Conservation (phyloP, 2,888 invertebrate genomes). For the Yponomeuta cagnagella region DNA sequence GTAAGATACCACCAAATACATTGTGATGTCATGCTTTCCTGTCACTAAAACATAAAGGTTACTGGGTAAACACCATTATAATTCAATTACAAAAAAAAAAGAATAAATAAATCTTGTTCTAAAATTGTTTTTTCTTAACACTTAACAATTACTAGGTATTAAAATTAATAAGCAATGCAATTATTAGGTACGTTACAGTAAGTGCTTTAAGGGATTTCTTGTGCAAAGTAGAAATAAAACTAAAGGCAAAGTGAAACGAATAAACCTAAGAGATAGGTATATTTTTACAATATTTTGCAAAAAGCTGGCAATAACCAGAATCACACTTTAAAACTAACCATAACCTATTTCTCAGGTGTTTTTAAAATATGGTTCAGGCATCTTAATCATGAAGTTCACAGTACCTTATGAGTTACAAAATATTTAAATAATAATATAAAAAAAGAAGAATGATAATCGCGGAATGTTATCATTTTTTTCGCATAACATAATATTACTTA, state of each 20-base stretch:
- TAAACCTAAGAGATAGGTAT: neutral
- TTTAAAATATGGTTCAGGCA: no score
- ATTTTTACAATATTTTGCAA: neutral
- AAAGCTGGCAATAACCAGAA: neutral
- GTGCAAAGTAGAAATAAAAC: neutral
- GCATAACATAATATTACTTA: neutral
- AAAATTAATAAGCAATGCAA: conserved; percentile 3
- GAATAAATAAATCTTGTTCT: conserved; percentile 5
- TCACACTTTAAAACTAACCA: conserved; percentile 1
- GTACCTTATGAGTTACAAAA: neutral
- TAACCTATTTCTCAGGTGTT: no score
- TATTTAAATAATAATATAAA: neutral
- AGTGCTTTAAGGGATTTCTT: neutral
- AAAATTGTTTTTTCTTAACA: neutral
- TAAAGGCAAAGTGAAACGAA: neutral
- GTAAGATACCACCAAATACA: neutral
- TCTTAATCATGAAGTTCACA: neutral
- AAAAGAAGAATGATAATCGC: neutral
- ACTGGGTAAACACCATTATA: conserved; percentile 7
- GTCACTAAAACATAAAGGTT: neutral
- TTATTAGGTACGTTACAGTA: neutral
- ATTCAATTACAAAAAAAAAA: neutral
- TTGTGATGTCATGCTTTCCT: neutral
- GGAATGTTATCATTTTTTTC: conserved; percentile 6
- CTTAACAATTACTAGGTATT: neutral